Evolutionary conservation across 1,140 invertebrate species (phyloP).

Genomic region (Scaptomyza pallida): DNA sequence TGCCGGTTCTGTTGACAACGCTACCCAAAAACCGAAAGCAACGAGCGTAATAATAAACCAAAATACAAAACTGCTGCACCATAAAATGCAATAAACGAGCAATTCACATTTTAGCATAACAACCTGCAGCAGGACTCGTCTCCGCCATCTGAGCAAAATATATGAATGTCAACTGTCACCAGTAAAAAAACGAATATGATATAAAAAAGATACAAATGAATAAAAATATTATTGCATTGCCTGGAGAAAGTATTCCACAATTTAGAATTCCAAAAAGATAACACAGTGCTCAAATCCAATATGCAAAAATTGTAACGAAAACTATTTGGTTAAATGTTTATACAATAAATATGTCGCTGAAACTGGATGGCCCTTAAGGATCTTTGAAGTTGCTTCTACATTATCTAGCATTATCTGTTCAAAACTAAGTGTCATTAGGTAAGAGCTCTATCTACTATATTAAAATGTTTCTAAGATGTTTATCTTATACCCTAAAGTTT

Average conservation of each 20-base stretch:
- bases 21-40: constrained; percentile 26
- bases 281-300: neutral
- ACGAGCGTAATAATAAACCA: constrained; percentile 56
- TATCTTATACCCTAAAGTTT: too few species aligned
- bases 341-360: neutral
- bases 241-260: neutral
- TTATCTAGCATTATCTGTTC: too few species aligned
- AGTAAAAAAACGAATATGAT: constrained; percentile 11
- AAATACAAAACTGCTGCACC: constrained; percentile 50
- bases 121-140: constrained; percentile 10
- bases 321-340: neutral
- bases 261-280: constrained; percentile 5
- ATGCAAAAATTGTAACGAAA: neutral
- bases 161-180: constrained; percentile 43
- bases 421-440: too few species aligned
- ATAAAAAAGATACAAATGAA: neutral
- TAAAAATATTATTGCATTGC: constrained; percentile 16
- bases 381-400: too few species aligned
- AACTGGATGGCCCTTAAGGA: too few species aligned
- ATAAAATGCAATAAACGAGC: constrained; percentile 67
- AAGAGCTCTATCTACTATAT: too few species aligned
- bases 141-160: constrained; percentile 13
- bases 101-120: constrained; percentile 34
- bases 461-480: too few species aligned
- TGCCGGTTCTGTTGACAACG: constrained; percentile 31